Base-by-base conservation (phyloP, 2,797 vertebrate genomes). In the Podarcis lilfordi region DNA sequence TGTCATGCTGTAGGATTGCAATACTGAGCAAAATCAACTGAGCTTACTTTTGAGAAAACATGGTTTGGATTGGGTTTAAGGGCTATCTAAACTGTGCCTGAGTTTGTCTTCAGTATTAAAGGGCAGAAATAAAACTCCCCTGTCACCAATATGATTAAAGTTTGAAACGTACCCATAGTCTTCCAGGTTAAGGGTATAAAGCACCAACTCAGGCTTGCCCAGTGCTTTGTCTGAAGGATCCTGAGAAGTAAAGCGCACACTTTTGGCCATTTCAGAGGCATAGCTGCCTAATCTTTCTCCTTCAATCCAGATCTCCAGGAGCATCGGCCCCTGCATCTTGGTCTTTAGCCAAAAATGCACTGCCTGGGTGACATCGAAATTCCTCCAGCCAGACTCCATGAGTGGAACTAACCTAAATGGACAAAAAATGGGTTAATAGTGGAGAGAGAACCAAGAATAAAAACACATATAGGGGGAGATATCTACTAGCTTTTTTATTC, bases 351-450 rank as follows among this genome's bases (percentile, higher is more conserved):
- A 99, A 96, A 98, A 98, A 82, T 98, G 98, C 92, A 99, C 98
- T 0, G 98, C 99, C 94, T 99, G 98, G 0, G 98, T 99, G 96
- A 99, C 98, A 85, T 99, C 99, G 89, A 99, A 99, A 97, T 98
- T 98, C 95, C 96, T 98, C 99, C 99, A 99, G 91, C 98, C 98
- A 0, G 97, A 97, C 89, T 98, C 98, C 29, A 97, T 96, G 89
- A 99, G 97, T 45, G 98, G 97, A 95, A 99, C 97, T 96, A 98
- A 96, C 96, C 98, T 99, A 93, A 9, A 2, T 0, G 11, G 50
- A 55, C 50, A 94, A 82, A 93, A 89, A 37, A 35, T 35, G 3
- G 10, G 19, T 8, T 90, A 43, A 91, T 86, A 85, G 55, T 69
- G 77, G 23, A 87, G 79, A 50, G 68, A 25, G 5, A 59, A 8